A percentile compares a stretch with the other conserved stretches of the same genome.
Conservation (phyloP, 2,113 vertebrate species). For the Rhinopomastus cyanomelas region DNA sequence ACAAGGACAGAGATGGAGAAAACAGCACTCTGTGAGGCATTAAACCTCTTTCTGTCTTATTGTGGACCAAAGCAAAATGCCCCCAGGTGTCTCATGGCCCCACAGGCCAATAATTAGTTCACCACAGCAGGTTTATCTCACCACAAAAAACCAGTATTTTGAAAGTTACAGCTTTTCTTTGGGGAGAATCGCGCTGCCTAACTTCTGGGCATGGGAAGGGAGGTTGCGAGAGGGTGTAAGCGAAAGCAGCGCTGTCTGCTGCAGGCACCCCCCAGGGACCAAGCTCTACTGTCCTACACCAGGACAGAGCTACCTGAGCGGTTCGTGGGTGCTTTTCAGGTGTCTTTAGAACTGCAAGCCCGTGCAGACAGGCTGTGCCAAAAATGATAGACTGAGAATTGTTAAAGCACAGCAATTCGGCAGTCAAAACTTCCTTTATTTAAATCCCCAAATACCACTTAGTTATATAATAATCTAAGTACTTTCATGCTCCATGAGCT, state of each 20-base stretch:
- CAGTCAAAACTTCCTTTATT: conserved; percentile 72
- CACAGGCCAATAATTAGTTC: conserved; percentile 27
- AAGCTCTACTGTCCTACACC: not conserved
- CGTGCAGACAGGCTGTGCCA: conserved; percentile 46
- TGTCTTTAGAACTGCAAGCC: not conserved
- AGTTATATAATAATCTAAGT: conserved; percentile 44
- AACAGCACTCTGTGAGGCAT: not conserved
- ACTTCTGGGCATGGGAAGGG: not conserved
- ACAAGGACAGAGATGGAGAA: not conserved
- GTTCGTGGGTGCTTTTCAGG: not conserved
- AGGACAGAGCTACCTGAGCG: not conserved
- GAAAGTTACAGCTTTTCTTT: not conserved
- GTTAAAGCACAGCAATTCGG: conserved; percentile 57
- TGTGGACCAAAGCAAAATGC: conserved; percentile 25
- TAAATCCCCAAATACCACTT: conserved; percentile 67
- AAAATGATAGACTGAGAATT: conserved; percentile 67
- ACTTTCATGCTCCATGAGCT: not conserved
- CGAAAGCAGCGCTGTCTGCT: not conserved
- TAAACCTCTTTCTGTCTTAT: conserved; percentile 10
- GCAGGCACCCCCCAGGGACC: not conserved
- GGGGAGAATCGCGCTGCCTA: not conserved
- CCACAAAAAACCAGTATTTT: not conserved
- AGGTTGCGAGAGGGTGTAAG: accelerated
- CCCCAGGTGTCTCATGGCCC: not conserved
- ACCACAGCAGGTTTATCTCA: not conserved